Evolutionary conservation across 2,888 invertebrate species (phyloP).

Genomic region (Lasioglossum figueresi): DNA sequence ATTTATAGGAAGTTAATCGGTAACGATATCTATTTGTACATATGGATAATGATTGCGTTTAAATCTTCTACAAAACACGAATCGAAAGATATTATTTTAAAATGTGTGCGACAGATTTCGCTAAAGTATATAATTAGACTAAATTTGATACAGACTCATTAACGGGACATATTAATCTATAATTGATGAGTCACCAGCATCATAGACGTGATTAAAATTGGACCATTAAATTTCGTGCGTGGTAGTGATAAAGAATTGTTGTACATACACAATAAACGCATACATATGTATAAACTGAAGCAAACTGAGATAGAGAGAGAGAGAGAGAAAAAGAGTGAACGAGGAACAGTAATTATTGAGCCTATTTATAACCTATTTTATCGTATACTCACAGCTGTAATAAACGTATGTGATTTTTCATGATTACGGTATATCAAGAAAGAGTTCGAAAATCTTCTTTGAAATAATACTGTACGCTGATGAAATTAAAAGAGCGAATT

Average conservation of each 20-base stretch:
- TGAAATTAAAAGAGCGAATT: background rate
- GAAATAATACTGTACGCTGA: background rate
- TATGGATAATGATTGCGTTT: background rate
- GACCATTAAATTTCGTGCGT: background rate
- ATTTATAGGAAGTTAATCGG: background rate
- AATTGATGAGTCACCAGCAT: background rate
- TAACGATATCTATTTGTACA: background rate
- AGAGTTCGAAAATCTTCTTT: background rate
- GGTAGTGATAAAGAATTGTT: background rate
- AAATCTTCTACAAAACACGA: background rate
- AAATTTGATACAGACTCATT: background rate
- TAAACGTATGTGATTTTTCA: background rate
- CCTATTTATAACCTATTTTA: background rate
- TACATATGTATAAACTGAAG: background rate
- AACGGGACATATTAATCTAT: slow-evolving; percentile 6
- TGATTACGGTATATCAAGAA: background rate
- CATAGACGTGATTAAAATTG: background rate
- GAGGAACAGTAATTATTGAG: background rate
- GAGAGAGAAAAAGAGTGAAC: no score
- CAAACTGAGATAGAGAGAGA: background rate
- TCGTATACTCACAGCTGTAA: background rate
- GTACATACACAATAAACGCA: background rate
- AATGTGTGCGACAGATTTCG: background rate
- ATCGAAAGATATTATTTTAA: background rate
- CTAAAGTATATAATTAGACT: background rate